These are phyloP conservation scores for Lithophane leautieri DNA, from an alignment of 2,888 invertebrate species.

Conservation along the genomic window DNA sequence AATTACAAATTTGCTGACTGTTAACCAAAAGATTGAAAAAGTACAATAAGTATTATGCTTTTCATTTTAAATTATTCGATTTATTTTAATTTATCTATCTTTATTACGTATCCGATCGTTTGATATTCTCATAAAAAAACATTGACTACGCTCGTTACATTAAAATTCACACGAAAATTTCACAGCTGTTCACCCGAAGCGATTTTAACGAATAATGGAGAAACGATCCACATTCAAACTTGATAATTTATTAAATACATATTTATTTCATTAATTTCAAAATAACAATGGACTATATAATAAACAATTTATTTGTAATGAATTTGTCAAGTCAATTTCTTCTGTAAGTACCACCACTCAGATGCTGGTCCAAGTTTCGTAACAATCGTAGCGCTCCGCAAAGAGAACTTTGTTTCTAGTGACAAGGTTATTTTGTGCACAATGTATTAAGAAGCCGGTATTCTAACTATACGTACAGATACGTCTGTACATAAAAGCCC, in stretches of 20 bases:
- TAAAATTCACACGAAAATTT: slow-evolving; percentile 55
- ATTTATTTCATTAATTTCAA: slow-evolving; percentile 28
- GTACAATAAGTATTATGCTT: not conserved
- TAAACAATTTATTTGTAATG: not conserved
- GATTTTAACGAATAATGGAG: slow-evolving; percentile 34
- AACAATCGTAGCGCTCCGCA: not conserved
- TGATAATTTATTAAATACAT: slow-evolving; percentile 39
- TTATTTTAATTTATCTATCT: slow-evolving; percentile 22
- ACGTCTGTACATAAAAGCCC: slow-evolving; percentile 8
- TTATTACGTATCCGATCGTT: slow-evolving; percentile 31
- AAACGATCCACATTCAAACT: slow-evolving; percentile 38
- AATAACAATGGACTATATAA: slow-evolving; percentile 11
- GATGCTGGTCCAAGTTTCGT: not conserved
- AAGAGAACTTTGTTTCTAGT: not conserved
- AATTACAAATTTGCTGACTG: slow-evolving; percentile 13
- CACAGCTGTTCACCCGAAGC: slow-evolving; percentile 47
- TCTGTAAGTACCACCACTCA: not conserved
- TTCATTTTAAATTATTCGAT: slow-evolving; percentile 5
- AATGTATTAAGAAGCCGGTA: not conserved
- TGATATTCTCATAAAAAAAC: slow-evolving; percentile 25
- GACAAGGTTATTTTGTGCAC: slow-evolving; percentile 7
- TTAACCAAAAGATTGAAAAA: not conserved
- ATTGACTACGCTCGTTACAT: slow-evolving; percentile 32
- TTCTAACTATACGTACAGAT: slow-evolving; percentile 6
- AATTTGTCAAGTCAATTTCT: slow-evolving; percentile 18